Evolutionary conservation across 2,888 invertebrate genomes (phyloP), one percentile per base, ranked within the genome.

Genomic region (Eupithecia dodoneata): DNA sequence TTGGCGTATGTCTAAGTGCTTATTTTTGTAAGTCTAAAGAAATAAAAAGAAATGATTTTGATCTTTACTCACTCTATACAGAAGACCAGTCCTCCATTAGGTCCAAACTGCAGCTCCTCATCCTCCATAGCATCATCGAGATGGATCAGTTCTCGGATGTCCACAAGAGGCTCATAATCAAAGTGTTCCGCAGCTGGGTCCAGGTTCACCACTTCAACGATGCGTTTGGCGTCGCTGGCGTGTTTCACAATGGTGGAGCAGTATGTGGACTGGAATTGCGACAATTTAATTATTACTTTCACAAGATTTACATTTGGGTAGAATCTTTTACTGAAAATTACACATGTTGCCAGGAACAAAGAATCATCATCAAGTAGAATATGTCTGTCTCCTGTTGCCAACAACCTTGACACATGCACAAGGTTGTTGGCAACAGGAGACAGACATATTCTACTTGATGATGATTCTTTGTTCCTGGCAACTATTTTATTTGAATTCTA

Each of bases 121-220:
- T 99, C 99, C 88, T 99, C 99, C 99, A 99, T 99, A 0, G 98
- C 98, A 95, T 99, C 99, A 80, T 99, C 98, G 0, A 99, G 95
- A 80, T 98, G 97, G 84, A 99, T 99, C 74, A 99, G 94, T 91
- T 99, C 98, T 73, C 98, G 93, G 80, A 98, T 97, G 89, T 98
- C 98, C 4, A 97, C 97, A 12, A 97, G 88, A 0, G 99, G 98
- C 76, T 97, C 96, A 88, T 99, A 99, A 85, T 98, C 97, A 93
- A 99, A 99, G 89, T 98, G 96, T 90, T 99, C 99, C 0, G 99
- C 99, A 0, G 99, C 99, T 0, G 99, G 99, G 92, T 99, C 99
- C 78, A 99, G 95, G 95, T 99, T 99, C 0, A 99, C 97, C 1
- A 99, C 97, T 81, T 98, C 97, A 15, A 99, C 96, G 0, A 96